Evolutionary conservation across 2,113 vertebrate genomes (phyloP).

Genomic region (Megaptera novaeangliae): DNA sequence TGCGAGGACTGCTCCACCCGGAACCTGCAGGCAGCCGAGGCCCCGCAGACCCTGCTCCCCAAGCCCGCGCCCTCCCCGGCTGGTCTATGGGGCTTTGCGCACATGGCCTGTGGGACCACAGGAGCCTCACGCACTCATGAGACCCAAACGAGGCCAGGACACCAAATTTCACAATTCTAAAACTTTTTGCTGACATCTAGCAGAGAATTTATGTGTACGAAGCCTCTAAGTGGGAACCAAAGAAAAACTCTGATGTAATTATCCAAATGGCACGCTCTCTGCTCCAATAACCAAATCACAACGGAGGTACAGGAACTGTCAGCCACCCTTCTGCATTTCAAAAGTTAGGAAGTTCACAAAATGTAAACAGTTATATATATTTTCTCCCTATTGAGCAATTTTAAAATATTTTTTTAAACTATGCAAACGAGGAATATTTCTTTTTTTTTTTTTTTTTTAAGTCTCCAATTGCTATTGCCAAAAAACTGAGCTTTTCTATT

Average conservation of each 20-base stretch:
- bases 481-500: too few relatives aligned
- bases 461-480: too few relatives aligned
- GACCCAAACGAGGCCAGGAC: not conserved
- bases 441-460: not conserved
- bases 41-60: not conserved
- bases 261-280: not conserved
- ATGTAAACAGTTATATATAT: not conserved
- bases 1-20: not conserved
- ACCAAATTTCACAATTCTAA: not conserved
- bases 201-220: not conserved
- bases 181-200: not conserved
- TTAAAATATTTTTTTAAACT: conserved; percentile 14
- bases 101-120: not conserved
- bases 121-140: not conserved
- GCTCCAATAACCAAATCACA: not conserved
- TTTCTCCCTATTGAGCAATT: not conserved
- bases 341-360: not conserved
- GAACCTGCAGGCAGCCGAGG: not conserved
- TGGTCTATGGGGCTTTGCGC: not conserved
- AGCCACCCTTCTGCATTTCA: not conserved
- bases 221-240: not conserved
- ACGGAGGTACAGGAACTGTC: not conserved
- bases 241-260: not conserved
- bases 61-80: not conserved
- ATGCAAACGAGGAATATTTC: conserved; percentile 20